A percentile compares a stretch with the other conserved stretches of the same genome.
phyloP scores from a whole-genome alignment of 2,797 vertebrate genomes.

The Diceros bicornis region DNA sequence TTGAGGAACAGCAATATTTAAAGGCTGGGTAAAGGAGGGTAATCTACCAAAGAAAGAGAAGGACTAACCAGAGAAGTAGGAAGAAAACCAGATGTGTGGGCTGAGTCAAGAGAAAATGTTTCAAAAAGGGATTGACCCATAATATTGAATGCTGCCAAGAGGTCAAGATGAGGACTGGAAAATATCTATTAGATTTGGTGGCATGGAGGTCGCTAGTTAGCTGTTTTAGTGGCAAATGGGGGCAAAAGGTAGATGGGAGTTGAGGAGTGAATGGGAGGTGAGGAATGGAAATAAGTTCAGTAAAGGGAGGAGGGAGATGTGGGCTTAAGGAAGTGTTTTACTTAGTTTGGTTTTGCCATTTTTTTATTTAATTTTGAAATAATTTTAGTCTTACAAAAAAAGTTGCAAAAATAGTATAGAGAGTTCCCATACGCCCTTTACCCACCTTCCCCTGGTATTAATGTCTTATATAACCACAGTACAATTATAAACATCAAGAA shows the following conservation, averaged over 20 bases:
- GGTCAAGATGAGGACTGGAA: background rate
- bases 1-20: background rate
- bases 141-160: background rate
- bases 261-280: background rate
- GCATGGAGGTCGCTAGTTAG: background rate
- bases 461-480: background rate
- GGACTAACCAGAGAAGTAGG: background rate
- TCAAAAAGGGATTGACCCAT: background rate
- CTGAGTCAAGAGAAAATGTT: background rate
- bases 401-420: background rate
- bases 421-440: background rate
- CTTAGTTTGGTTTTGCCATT: background rate
- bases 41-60: background rate
- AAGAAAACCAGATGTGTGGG: background rate
- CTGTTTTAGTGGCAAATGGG: background rate
- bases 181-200: background rate
- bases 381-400: slow-evolving; percentile 7
- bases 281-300: background rate
- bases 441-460: background rate
- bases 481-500: background rate
- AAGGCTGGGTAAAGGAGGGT: background rate
- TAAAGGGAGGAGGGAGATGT: background rate
- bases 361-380: background rate
- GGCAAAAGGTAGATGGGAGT: background rate
- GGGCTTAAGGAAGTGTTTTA: background rate